A percentile compares a stretch with the other conserved stretches of the same genome.
Conservation (phyloP, 2,113 vertebrate genomes). For the Pteronura brasiliensis region DNA sequence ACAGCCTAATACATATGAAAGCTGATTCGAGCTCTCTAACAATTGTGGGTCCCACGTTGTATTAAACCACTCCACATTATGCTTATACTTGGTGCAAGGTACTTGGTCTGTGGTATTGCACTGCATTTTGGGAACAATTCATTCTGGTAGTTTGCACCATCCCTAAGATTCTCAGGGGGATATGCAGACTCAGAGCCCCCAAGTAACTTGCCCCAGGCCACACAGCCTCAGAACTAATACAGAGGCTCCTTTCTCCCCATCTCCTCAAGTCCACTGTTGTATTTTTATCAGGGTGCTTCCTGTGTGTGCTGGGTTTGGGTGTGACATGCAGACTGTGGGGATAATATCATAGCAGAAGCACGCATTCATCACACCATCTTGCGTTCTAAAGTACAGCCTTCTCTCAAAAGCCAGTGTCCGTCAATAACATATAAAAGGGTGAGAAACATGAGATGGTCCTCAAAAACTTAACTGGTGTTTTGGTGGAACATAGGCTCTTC, state of each 20-base stretch:
- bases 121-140: background rate
- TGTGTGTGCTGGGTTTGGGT: rapidly evolving
- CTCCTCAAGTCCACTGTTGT: rapidly evolving
- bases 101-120: background rate
- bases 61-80: background rate
- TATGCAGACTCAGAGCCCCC: rapidly evolving
- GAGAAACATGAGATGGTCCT: background rate
- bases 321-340: background rate
- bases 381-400: background rate
- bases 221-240: no score
- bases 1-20: no score
- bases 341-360: background rate
- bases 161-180: background rate
- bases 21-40: background rate
- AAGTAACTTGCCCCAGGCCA: no score
- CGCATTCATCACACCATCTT: rapidly evolving
- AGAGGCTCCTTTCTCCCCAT: rapidly evolving
- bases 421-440: background rate
- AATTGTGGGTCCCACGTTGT: no score
- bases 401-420: background rate
- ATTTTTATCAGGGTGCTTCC: background rate
- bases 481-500: background rate
- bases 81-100: no score
- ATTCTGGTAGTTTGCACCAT: background rate
- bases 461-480: background rate